These are phyloP conservation scores for Zygothrica quintamaculata DNA, from an alignment of 2,888 invertebrate genomes.

Conservation along the genomic window DNA sequence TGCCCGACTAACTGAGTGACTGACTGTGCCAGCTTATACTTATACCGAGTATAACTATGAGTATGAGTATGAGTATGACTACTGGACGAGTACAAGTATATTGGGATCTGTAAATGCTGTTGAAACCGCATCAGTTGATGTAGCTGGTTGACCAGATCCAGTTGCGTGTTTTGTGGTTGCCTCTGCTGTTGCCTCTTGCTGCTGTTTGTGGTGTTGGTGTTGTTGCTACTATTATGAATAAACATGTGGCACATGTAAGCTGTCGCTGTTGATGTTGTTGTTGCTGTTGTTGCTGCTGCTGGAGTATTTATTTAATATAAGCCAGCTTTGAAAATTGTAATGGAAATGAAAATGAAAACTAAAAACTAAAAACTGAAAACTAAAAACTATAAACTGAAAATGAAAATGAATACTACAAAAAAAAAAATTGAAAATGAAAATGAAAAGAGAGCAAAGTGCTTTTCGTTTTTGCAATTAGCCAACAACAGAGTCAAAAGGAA, in stretches of 20 bases:
- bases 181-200: too few relatives aligned
- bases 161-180: too few relatives aligned
- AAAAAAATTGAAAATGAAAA: slow-evolving; percentile 31
- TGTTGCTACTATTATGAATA: slow-evolving; percentile 63
- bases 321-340: slow-evolving; percentile 46
- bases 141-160: slow-evolving; percentile 20
- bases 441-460: slow-evolving; percentile 49
- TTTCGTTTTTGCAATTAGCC: slow-evolving; percentile 68
- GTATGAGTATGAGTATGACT: slow-evolving; percentile 9
- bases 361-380: slow-evolving; percentile 39
- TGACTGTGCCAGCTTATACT: slow-evolving; percentile 22
- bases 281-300: slow-evolving; percentile 35
- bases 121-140: slow-evolving; percentile 23
- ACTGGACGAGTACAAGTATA: not conserved
- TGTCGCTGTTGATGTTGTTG: slow-evolving; percentile 30
- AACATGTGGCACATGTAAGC: slow-evolving; percentile 69
- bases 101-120: not conserved
- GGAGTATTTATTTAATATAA: slow-evolving; percentile 45
- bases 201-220: slow-evolving; percentile 21
- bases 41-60: too few relatives aligned
- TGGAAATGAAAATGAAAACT: slow-evolving; percentile 47
- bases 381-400: slow-evolving; percentile 32
- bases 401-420: slow-evolving; percentile 27
- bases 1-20: slow-evolving; percentile 43
- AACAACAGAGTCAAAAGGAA: slow-evolving; percentile 45